These are phyloP conservation scores for Oceanites oceanicus DNA, from an alignment of 2,113 vertebrate genomes.

Conservation along the genomic window DNA sequence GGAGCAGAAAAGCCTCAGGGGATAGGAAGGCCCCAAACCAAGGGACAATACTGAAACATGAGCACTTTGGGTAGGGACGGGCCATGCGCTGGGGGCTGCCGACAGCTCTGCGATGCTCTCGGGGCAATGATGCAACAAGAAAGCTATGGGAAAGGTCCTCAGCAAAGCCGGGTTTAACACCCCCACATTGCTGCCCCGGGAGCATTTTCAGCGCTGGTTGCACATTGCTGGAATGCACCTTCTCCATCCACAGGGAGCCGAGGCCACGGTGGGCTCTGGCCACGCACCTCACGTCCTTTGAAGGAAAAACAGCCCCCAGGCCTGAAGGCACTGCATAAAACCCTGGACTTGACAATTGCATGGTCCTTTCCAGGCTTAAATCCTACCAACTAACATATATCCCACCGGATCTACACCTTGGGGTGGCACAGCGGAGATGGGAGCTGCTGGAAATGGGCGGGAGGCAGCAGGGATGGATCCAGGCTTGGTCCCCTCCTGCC, in stretches of 20 bases:
- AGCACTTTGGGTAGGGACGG: neutral
- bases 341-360: neutral
- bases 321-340: neutral
- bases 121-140: neutral
- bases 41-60: rapidly evolving
- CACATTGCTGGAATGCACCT: rapidly evolving
- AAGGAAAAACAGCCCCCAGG: neutral
- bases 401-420: rapidly evolving
- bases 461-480: neutral
- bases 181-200: rapidly evolving
- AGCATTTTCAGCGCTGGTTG: rapidly evolving
- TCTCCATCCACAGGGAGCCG: rapidly evolving
- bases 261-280: neutral
- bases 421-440: neutral
- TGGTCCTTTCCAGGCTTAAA: rapidly evolving
- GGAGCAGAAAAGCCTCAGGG: rapidly evolving
- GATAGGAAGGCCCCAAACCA: neutral
- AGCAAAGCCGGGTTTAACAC: rapidly evolving
- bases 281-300: rapidly evolving
- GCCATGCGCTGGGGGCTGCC: neutral
- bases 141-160: neutral
- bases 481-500: neutral
- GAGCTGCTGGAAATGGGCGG: neutral
- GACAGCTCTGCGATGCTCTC: rapidly evolving
- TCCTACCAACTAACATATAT: neutral